Evolutionary conservation across 2,113 vertebrate genomes (phyloP), one percentile per base, ranked within the genome.

Genomic region (Oncorhynchus clarkii): DNA sequence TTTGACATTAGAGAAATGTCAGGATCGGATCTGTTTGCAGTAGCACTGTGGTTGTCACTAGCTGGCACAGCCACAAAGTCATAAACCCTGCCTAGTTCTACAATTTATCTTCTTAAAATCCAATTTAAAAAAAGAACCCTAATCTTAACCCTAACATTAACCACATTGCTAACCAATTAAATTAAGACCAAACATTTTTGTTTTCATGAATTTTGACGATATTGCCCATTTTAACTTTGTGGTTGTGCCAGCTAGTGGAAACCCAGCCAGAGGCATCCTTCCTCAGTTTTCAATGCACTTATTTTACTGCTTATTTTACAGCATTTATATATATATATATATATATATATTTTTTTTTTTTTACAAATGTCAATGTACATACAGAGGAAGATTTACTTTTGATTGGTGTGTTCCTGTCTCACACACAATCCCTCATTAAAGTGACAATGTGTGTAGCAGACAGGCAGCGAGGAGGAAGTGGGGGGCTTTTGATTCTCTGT

Each of bases 1-100:
- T 85, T 87, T 85, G 79, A 80, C 82, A 85, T 89, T 87, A 80
- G 77, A 82, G 81, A 85, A 89, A 91, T 90, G 87, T 90, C 88
- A 89, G 76, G 81, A 82, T 82, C 77, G 83, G 31, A 34, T 39
- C 16, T 67, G 29, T 20, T 54, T 54, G 51, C 51, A 18, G 51
- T 4, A 18, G 51, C 51, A 45, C 39, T 45, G 39, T 45, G 39
- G 9, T 45, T 9, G 8, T 45, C 39, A 45, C 39, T 45, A 45
- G 39, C 8, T 45, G 8, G 8, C 39, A 45, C 8, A 45, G 39
- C 39, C 39, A 45, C 39, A 9, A 45, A 45, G 8, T 11, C 39
- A 45, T 11, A 45, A 45, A 45, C 8, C 9, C 39, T 45, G 39
- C 39, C 39, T 45, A 45, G 8, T 45, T 45, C 39, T 45, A 45